Evolutionary conservation across 2,888 invertebrate species (phyloP), one percentile per base, ranked within the genome.

Genomic region (Tryphoninae sp.): DNA sequence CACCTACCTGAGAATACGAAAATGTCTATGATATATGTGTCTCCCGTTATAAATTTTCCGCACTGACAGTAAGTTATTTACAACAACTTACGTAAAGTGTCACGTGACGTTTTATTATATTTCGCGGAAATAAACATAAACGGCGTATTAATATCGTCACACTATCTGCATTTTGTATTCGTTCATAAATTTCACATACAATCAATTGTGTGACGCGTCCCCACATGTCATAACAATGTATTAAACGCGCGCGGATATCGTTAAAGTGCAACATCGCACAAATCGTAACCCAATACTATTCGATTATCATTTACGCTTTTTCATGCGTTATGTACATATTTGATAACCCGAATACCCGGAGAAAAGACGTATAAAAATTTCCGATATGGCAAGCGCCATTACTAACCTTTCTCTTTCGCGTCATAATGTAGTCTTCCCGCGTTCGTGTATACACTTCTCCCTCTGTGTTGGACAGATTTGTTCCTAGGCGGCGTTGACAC

Each of bases 131-230:
- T 3, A 33, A 33, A 11, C 11, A 13, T 33, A 13, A 42, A 23
- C 58, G 4, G 69, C 13, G 55, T 68, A 45, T 33, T 33, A 33
- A 59, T 45, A 8, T 61, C 61, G 72, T 61, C 72, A 40, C 22
- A 72, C n/a, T 51, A 51, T 51, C n/a, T 1, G 51, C 22, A 19
- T n/a, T 53, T 73, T 22, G 40, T 16, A 26, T 62, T 51, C 62
- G 40, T 62, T 22, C 51, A 73, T 53, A 73, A 62, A 73, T 72
- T 61, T 72, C 19, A 26, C 33, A 51, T 33, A 59, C 16, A 16
- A 19, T 73, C 40, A 73, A 53, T 53, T n/a, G 33, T 0, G 16
- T 26, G 59, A n/a, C 59, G 23, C 59, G 59, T 33, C 33, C 33
- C 33, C 6, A 33, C 13, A 61, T 61, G 23, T 9, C 59, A 61